phyloP scores from a whole-genome alignment of 2,113 vertebrate species.

The Piaya cayana region DNA sequence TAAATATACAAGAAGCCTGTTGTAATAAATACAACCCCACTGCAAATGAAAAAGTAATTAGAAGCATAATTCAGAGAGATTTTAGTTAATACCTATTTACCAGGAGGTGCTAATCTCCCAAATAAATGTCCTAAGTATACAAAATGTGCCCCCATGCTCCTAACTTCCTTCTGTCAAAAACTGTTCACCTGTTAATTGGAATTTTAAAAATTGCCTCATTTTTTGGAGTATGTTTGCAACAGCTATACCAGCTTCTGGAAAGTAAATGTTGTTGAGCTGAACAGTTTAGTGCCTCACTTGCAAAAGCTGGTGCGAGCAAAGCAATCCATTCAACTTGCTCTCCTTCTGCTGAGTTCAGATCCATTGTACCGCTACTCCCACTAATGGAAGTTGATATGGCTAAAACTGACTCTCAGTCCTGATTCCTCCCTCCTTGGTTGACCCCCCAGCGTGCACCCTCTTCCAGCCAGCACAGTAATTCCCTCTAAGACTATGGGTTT shows the following conservation, averaged over 20 bases:
- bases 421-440: background rate
- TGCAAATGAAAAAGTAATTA: constrained; percentile 56
- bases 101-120: constrained; percentile 42
- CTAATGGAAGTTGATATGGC: background rate
- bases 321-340: background rate
- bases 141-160: background rate
- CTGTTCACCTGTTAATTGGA: background rate
- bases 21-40: constrained; percentile 30
- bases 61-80: constrained; percentile 55
- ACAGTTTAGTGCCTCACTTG: background rate
- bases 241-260: background rate
- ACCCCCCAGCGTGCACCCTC: accelerated
- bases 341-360: background rate
- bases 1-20: constrained; percentile 25
- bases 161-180: background rate
- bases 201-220: background rate
- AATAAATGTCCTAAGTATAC: background rate
- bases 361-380: accelerated
- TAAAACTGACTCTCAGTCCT: background rate
- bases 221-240: background rate
- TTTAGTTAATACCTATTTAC: constrained; percentile 64
- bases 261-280: background rate
- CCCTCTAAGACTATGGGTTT: background rate
- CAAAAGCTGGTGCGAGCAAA: background rate
- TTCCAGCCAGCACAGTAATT: background rate